Base-by-base conservation (phyloP, 2,113 vertebrate genomes). In the Pao palembangensis region DNA sequence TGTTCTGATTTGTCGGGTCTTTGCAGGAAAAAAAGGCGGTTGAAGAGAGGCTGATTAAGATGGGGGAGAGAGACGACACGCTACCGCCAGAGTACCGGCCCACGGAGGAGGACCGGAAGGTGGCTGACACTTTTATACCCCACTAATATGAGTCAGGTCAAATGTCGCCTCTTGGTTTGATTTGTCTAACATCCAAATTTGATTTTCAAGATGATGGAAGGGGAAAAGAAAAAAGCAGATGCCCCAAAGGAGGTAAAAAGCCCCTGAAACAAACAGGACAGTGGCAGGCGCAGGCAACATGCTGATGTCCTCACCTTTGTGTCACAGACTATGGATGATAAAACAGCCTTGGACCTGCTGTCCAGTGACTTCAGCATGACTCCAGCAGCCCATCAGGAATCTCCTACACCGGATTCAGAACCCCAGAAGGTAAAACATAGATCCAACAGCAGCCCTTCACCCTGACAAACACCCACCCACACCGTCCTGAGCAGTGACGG, bases 1-100 rank as follows among this genome's bases (percentile, higher is more conserved):
- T 49, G 31, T 38, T 5, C 43, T 59, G 28, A 38, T 43, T n/a
- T 31, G 25, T 28, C 6, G n/a, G 17, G 4, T 56, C 47, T 43
- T 64, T 79, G 38, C 64, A 92, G 91, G 91, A 92, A 73, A 90
- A 91, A 48, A 56, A 79, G 14, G 13, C 59, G 0, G 44, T 66
- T 6, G 87, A 91, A 42, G 88, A 91, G 69, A n/a, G n/a, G 58
- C 41, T 90, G 42, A 79, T 58, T 28, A 91, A 90, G 61, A 81
- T 87, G 69, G 91, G 91, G 18, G n/a, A n/a, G n/a, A 84, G 79
- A 76, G 90, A 91, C 0, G 90, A 91, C n/a, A n/a, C 71, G 0
- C 84, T 92, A 55, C 91, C n/a, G 0, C 80, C 88, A 4, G 89
- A 91, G 21, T 88, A 81, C 21, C 73, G 83, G 34, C 84, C n/a